phyloP scores from a whole-genome alignment of 2,113 vertebrate genomes.

The Grallaria varia region DNA sequence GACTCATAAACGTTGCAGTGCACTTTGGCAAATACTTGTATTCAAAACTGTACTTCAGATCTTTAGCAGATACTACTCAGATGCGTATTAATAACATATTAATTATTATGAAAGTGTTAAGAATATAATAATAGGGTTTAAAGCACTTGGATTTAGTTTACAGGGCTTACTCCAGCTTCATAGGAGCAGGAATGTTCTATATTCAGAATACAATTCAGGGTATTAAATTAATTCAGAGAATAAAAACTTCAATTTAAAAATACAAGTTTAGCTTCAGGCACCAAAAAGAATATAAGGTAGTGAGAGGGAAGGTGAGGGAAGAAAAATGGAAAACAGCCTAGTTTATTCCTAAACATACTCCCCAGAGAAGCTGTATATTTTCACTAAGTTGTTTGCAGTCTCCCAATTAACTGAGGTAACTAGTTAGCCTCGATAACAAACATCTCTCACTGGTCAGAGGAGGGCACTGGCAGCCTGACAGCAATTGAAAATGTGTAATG shows the following conservation, averaged over 20 bases:
- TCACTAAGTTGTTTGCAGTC: neutral
- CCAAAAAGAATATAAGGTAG: neutral
- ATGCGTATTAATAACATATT: neutral
- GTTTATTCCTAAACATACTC: neutral
- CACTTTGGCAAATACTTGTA: neutral
- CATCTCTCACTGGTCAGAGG: neutral
- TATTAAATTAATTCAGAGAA: neutral
- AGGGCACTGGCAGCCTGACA: neutral
- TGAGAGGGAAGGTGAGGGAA: neutral
- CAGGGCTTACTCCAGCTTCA: neutral
- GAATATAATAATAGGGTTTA: neutral
- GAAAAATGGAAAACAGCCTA: neutral
- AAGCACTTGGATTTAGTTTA: neutral
- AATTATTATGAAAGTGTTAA: neutral
- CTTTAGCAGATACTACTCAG: neutral
- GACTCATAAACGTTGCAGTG: neutral
- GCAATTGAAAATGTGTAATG: neutral
- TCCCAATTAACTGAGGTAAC: neutral
- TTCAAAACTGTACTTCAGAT: neutral
- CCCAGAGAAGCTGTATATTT: neutral
- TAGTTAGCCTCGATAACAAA: neutral
- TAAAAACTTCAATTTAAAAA: neutral
- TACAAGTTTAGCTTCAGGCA: neutral
- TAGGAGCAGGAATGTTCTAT: neutral
- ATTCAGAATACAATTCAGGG: neutral